phyloP scores from a whole-genome alignment of 2,888 invertebrate genomes.

The Caenorhabditis doughertyi region DNA sequence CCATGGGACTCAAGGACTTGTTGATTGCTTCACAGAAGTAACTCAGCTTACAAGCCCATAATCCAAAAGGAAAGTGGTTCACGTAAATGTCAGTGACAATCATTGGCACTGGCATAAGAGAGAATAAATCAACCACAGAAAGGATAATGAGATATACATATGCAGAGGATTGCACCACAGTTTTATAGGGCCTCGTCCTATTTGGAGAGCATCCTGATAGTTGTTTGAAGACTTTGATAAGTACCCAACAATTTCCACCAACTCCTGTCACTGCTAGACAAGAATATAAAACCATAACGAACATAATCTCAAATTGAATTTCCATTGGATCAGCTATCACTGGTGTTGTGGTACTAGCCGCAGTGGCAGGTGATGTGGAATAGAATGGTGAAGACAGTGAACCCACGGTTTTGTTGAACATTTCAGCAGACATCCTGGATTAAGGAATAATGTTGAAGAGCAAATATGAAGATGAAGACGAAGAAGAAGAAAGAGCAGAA shows the following conservation, averaged over 20 bases:
- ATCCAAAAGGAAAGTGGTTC: conserved; percentile 76
- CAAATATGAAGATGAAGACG: background rate
- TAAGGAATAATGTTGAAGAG: too few relatives aligned
- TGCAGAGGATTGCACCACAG: conserved; percentile 78
- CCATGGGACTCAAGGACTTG: conserved; percentile 79
- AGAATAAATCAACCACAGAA: conserved; percentile 80
- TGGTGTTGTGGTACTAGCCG: conserved; percentile 3
- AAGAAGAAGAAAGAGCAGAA: background rate
- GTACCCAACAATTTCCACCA: conserved; percentile 80
- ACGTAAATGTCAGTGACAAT: conserved; percentile 77
- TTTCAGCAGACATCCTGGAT: conserved; percentile 6
- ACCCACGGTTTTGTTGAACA: conserved; percentile 2
- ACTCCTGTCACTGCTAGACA: conserved; percentile 76
- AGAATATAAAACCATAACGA: conserved; percentile 73
- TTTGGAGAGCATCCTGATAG: conserved; percentile 71
- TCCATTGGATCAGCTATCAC: conserved; percentile 28
- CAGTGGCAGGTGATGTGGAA: background rate
- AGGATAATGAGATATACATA: conserved; percentile 80
- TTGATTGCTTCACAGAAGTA: conserved; percentile 80
- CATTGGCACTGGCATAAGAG: conserved; percentile 79
- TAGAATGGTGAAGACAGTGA: background rate
- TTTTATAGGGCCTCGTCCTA: conserved; percentile 63
- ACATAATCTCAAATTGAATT: conserved; percentile 61
- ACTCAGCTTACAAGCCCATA: conserved; percentile 72
- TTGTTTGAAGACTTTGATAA: conserved; percentile 76